phyloP scores from a whole-genome alignment of 2,797 vertebrate genomes.

The Euphonia xanthogaster region DNA sequence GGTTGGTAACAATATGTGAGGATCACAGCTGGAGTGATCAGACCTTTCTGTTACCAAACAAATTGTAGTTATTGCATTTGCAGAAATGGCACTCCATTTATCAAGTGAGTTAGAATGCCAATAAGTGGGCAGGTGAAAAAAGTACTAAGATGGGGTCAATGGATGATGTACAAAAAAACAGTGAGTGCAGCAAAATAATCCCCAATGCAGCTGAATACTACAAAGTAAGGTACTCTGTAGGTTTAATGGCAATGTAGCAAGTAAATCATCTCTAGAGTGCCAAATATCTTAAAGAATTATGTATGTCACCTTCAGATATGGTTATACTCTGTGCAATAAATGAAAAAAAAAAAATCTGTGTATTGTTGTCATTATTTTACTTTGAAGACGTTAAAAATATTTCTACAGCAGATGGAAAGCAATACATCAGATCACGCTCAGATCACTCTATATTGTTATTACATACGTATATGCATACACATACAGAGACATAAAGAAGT shows the following conservation, averaged over 20 bases:
- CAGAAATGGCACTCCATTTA: slow-evolving; percentile 65
- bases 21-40: neutral
- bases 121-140: slow-evolving; percentile 38
- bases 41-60: slow-evolving; percentile 28
- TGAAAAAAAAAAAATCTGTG: neutral
- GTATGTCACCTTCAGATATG: neutral
- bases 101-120: slow-evolving; percentile 61
- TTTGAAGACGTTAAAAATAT: neutral
- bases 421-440: neutral
- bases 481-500: neutral
- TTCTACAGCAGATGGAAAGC: neutral
- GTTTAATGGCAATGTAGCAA: neutral
- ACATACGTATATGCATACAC: neutral
- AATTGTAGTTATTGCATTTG: slow-evolving; percentile 51
- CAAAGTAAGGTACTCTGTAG: neutral
- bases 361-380: neutral
- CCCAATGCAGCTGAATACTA: neutral
- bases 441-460: neutral
- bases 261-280: neutral
- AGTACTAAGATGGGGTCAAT: slow-evolving; percentile 42
- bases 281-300: neutral
- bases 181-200: neutral
- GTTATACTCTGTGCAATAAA: neutral
- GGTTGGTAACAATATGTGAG: neutral
- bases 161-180: neutral